A percentile compares a stretch with the other conserved stretches of the same genome.
Conservation (phyloP, 2,113 vertebrate species). For the Struthio camelus region DNA sequence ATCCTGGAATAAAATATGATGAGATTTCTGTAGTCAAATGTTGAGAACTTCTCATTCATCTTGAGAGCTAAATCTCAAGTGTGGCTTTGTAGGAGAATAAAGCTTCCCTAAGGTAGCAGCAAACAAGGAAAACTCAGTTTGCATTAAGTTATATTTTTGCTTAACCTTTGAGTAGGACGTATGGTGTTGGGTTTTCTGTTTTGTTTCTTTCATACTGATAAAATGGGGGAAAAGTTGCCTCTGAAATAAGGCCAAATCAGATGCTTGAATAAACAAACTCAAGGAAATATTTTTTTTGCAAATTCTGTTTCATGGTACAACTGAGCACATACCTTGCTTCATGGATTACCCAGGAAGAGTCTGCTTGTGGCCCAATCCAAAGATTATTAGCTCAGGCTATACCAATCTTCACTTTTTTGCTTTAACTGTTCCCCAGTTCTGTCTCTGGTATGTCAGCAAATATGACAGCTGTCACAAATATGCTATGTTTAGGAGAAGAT, state of each 20-base stretch:
- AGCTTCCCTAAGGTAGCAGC: background rate
- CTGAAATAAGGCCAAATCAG: background rate
- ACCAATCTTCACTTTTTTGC: background rate
- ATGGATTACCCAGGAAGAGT: background rate
- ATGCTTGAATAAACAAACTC: background rate
- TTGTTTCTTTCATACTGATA: conserved; percentile 1
- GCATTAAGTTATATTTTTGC: background rate
- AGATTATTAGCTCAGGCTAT: conserved; percentile 13
- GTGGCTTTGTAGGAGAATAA: background rate
- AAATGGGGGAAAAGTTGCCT: background rate
- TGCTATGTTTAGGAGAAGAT: conserved; percentile 31
- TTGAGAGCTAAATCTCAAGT: background rate
- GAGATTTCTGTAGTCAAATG: background rate
- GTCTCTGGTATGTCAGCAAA: conserved; percentile 33
- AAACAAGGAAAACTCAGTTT: background rate
- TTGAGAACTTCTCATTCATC: background rate
- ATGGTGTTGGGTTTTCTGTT: background rate
- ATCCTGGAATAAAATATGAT: background rate
- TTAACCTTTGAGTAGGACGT: background rate
- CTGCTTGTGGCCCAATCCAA: background rate
- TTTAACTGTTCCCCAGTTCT: background rate
- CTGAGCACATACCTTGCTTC: background rate
- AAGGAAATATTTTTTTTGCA: background rate
- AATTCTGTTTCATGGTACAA: background rate
- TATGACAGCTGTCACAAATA: conserved; percentile 50